These are phyloP conservation scores for Hemiprocne comata DNA, from an alignment of 2,113 vertebrate species.

Conservation along the genomic window DNA sequence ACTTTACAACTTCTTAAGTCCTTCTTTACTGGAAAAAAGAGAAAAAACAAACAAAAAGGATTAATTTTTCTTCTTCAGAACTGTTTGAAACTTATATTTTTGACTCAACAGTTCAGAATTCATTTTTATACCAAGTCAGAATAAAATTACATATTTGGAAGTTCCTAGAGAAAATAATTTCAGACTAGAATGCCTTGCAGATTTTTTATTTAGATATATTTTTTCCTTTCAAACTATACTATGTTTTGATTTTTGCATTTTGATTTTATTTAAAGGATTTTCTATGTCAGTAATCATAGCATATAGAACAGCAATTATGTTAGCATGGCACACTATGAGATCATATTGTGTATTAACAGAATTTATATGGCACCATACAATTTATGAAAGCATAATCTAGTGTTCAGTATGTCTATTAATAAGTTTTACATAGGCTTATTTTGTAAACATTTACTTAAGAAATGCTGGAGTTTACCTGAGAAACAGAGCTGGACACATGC, in stretches of 20 bases:
- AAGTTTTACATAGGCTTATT: neutral
- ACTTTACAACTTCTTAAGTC: neutral
- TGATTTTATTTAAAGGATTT: neutral
- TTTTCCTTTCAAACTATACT: neutral
- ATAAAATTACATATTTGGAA: neutral
- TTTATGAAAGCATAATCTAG: neutral
- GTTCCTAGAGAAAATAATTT: neutral
- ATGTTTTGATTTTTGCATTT: neutral
- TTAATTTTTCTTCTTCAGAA: neutral
- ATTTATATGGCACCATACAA: neutral
- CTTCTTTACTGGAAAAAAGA: neutral
- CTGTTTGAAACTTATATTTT: neutral
- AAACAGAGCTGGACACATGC: neutral
- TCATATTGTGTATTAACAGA: neutral
- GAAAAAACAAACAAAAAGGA: neutral
- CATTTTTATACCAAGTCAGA: neutral
- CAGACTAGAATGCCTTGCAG: neutral
- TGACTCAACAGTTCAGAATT: neutral
- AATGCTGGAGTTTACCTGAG: neutral
- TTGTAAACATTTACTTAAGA: neutral
- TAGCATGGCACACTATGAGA: neutral
- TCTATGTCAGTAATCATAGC: neutral
- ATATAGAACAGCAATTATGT: neutral
- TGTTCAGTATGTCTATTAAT: neutral
- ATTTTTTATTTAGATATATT: neutral